Conservation (phyloP, 2,797 vertebrate genomes). For the Gadopsis bispinosus region DNA sequence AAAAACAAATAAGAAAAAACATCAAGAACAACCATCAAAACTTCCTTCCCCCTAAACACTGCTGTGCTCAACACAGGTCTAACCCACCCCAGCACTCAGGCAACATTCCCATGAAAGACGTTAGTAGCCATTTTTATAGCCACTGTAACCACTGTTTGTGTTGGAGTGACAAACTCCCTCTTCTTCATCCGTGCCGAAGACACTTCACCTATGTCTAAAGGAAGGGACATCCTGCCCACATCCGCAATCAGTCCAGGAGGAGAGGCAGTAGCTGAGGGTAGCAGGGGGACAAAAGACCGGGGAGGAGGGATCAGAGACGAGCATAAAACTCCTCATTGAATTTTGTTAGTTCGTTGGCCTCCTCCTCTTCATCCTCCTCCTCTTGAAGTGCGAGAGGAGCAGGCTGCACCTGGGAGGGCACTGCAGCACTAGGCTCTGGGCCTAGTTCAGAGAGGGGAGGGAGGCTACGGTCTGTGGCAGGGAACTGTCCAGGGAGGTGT, state of each 20-base stretch:
- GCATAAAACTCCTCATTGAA: constrained; percentile 88
- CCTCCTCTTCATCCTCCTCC: constrained; percentile 79
- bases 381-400: constrained; percentile 73
- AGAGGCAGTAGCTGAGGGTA: constrained; percentile 43
- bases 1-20: constrained; percentile 72
- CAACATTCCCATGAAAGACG: constrained; percentile 36
- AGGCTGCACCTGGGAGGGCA: constrained; percentile 56
- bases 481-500: constrained; percentile 39
- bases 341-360: constrained; percentile 88
- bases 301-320: constrained; percentile 77
- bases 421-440: constrained; percentile 38
- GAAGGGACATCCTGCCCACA: constrained; percentile 39
- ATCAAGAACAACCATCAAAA: constrained; percentile 70
- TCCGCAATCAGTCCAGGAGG: constrained; percentile 36
- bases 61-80: constrained; percentile 88
- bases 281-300: constrained; percentile 23
- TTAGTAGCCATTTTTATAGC: constrained; percentile 18
- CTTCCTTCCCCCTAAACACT: constrained; percentile 53
- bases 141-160: constrained; percentile 39
- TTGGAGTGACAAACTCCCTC: constrained; percentile 30
- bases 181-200: constrained; percentile 41
- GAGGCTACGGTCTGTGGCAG: constrained; percentile 48
- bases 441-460: constrained; percentile 50
- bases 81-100: constrained; percentile 39
- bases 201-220: constrained; percentile 19